Conservation (phyloP, 2,113 vertebrate species). For the Trogon melanurus region DNA sequence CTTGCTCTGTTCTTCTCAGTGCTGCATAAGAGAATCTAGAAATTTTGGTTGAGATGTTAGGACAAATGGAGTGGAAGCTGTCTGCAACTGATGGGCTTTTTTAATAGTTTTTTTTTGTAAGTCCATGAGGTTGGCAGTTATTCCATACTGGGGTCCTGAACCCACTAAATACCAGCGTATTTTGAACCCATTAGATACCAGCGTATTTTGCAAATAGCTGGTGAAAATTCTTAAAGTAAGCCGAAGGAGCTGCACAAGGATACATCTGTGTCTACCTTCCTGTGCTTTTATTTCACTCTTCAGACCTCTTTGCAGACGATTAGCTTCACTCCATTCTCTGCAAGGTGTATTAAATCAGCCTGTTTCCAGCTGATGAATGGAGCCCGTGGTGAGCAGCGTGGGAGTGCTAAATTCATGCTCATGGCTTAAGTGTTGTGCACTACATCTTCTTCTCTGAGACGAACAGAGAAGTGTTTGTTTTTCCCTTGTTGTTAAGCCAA, state of each 20-base stretch:
- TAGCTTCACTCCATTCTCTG: conserved; percentile 17
- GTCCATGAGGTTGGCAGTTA: neutral
- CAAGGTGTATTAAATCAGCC: conserved; percentile 30
- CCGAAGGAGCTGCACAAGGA: neutral
- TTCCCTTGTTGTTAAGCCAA: neutral
- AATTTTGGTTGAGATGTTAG: neutral
- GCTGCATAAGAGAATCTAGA: neutral
- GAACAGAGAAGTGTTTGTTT: neutral
- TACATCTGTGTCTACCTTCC: conserved; percentile 17
- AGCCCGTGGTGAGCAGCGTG: neutral
- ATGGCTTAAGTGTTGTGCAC: neutral
- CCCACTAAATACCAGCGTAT: neutral
- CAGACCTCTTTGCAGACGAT: conserved; percentile 15
- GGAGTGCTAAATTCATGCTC: neutral
- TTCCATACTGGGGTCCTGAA: neutral
- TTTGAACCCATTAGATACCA: neutral
- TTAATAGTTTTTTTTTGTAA: no score
- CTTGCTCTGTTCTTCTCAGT: neutral
- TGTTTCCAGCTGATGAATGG: conserved; percentile 26
- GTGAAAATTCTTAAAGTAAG: neutral
- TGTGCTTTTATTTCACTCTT: conserved; percentile 39
- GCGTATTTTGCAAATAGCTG: conserved; percentile 14
- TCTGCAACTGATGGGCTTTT: neutral
- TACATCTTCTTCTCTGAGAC: neutral
- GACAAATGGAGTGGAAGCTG: neutral